phyloP scores from a whole-genome alignment of 1,140 invertebrate species.

The Aphidius gifuensis region DNA sequence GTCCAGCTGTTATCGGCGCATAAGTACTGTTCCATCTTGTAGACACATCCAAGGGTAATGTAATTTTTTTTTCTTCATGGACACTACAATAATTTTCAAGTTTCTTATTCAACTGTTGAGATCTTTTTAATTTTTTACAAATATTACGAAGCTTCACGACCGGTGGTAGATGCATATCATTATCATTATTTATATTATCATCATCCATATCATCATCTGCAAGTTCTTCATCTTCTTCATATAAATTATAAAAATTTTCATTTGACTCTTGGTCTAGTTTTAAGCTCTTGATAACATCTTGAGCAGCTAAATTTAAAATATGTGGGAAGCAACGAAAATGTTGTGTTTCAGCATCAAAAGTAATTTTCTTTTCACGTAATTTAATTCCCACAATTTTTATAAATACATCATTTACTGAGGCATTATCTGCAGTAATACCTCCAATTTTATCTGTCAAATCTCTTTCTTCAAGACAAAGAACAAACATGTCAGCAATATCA shows the following conservation, averaged over 20 bases:
- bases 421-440: slow-evolving; percentile 31
- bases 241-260: not conserved
- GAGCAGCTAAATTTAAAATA: slow-evolving; percentile 18
- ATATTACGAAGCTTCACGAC: not conserved
- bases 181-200: slow-evolving; percentile 1
- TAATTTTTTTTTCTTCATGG: slow-evolving; percentile 4
- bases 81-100: slow-evolving; percentile 6
- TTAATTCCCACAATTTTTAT: slow-evolving; percentile 19
- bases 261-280: not conserved
- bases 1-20: slow-evolving; percentile 6
- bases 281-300: slow-evolving; percentile 8
- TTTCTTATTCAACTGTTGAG: slow-evolving; percentile 13
- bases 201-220: slow-evolving; percentile 1
- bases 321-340: slow-evolving; percentile 18
- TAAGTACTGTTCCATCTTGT: slow-evolving; percentile 13
- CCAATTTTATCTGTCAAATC: slow-evolving; percentile 33
- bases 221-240: slow-evolving; percentile 4
- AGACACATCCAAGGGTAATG: slow-evolving; percentile 14
- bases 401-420: slow-evolving; percentile 30
- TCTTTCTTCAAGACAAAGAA: not conserved
- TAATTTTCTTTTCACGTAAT: not conserved
- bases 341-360: slow-evolving; percentile 15
- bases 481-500: slow-evolving; percentile 16
- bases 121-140: slow-evolving; percentile 17
- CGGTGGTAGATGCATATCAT: not conserved